These are phyloP conservation scores for Nothoprocta perdicaria DNA, from an alignment of 2,113 vertebrate species.

Conservation along the genomic window DNA sequence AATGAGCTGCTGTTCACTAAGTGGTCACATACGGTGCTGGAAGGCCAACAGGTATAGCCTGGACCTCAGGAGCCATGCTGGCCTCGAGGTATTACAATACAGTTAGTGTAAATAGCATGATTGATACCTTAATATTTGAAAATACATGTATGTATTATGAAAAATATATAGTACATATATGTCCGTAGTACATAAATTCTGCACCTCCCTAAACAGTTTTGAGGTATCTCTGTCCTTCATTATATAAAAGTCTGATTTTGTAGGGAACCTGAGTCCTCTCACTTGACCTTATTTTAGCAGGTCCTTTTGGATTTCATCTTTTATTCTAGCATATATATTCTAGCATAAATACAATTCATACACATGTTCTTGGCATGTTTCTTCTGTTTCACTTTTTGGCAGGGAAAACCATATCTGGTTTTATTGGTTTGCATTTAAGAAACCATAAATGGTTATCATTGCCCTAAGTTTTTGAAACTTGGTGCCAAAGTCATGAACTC, in stretches of 20 bases:
- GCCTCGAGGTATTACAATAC: not conserved
- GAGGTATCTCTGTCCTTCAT: not conserved
- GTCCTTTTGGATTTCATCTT: conserved; percentile 23
- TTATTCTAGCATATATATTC: conserved; percentile 27
- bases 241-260: not conserved
- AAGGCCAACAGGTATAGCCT: not conserved
- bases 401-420: conserved; percentile 35
- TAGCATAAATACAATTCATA: conserved; percentile 54
- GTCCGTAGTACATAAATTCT: not conserved
- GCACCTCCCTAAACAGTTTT: not conserved
- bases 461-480: conserved; percentile 22
- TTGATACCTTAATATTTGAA: not conserved
- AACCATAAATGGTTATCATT: conserved; percentile 47
- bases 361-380: conserved; percentile 44
- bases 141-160: not conserved
- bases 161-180: not conserved
- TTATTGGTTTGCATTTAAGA: conserved; percentile 35
- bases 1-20: not conserved
- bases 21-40: not conserved
- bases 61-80: not conserved
- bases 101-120: not conserved
- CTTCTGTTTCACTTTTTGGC: conserved; percentile 46
- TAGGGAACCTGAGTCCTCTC: not conserved
- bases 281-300: not conserved
- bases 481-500: not conserved